Base-by-base conservation (phyloP, 2,113 vertebrate genomes). In the Oenanthe melanoleuca region DNA sequence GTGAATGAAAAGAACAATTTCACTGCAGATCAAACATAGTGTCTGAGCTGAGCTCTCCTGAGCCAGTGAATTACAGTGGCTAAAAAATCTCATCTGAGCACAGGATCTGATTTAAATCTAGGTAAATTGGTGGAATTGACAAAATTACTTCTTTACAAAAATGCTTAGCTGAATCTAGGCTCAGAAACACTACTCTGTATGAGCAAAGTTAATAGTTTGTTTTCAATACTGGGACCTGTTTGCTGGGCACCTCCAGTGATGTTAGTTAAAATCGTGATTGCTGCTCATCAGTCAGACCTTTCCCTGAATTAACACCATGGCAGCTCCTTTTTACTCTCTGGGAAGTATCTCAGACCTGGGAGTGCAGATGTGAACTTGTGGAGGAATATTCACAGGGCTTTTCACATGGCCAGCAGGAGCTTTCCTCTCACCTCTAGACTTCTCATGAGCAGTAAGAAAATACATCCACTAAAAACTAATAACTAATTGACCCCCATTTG, bases 1-100 rank as follows among this genome's bases (percentile, higher is more conserved):
- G 3, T 75, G 87, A 94, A 73, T 4, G 8, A 88, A 86, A 96
- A 89, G 66, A 95, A 73, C 88, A 91, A 79, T 75, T 92, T 91
- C 53, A 70, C 55, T 88, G 74, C 42, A 95, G 66, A 88, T 83
- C 71, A 88, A 91, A 91, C 1, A 2, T 4, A 57, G 11, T 5
- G 2, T 65, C 78, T 83, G 71, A 85, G 47, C 37, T 75, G 63
- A 91, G 28, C 14, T 84, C 28, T 89, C 73, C n/a, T 40, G 44
- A 50, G n/a, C 42, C 52, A 63, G 23, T 57, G 59, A 88, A 25
- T 66, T 91, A 40, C 29, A 77, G 21, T 50, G 22, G 9, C 29
- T 80, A 56, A 81, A 91, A 89, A 59, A 77, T 49, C 42, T 61
- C 38, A 73, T 14, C 15, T 59, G 55, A 88, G 63, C 38, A 82